These are phyloP conservation scores for Cecropterus lyciades DNA, from an alignment of 1,140 invertebrate genomes.

Conservation along the genomic window DNA sequence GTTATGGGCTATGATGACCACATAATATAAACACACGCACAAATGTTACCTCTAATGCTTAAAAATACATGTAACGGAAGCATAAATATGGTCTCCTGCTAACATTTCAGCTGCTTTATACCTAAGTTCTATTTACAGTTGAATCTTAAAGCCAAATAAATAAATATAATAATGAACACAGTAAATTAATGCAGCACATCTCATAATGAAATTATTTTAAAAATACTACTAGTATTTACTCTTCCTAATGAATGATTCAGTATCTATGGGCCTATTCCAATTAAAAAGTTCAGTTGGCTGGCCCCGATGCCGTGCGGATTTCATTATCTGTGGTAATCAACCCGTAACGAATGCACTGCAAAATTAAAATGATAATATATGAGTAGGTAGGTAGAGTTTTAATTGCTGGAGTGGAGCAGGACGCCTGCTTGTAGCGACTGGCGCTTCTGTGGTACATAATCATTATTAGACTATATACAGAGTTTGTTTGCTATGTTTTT, in stretches of 20 bases:
- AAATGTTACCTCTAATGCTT: no score
- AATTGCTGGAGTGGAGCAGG: slow-evolving; percentile 5
- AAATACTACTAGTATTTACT: not conserved
- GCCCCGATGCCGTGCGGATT: slow-evolving; percentile 7
- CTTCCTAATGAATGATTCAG: slow-evolving; percentile 11
- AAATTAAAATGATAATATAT: slow-evolving; percentile 21
- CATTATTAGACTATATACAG: not conserved
- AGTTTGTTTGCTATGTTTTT: no score
- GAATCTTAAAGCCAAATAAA: no score
- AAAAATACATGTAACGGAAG: no score
- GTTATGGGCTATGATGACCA: no score
- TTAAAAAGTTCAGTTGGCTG: slow-evolving; percentile 5
- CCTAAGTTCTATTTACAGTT: no score
- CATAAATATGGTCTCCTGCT: no score
- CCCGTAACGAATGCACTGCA: slow-evolving; percentile 17
- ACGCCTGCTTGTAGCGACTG: not conserved
- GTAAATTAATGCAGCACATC: no score
- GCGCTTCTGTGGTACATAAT: not conserved
- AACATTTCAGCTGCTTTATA: no score
- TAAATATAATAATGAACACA: no score
- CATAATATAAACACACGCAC: no score
- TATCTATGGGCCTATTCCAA: slow-evolving; percentile 9
- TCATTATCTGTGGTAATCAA: slow-evolving; percentile 17
- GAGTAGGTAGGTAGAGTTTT: slow-evolving; percentile 7
- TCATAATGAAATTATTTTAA: slow-evolving; percentile 7